Evolutionary conservation across 2,113 vertebrate species (phyloP), one percentile per base, ranked within the genome.

Genomic region (Tautogolabrus adspersus): DNA sequence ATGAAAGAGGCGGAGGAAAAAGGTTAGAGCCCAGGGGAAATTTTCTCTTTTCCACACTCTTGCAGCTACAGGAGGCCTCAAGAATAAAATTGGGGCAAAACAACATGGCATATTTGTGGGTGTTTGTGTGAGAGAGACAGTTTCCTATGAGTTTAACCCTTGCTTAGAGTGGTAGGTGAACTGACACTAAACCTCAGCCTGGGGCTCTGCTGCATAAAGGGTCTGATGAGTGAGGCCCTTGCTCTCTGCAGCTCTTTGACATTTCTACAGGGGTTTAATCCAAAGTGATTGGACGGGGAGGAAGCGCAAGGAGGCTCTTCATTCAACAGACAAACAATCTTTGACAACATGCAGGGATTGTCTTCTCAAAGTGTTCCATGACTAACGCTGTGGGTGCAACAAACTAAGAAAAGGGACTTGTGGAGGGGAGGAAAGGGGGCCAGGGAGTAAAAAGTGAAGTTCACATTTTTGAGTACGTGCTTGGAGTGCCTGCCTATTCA

Each of bases 331-430:
- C 70, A 84, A 88, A 87, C 83, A 55, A 37, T 71, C 77, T 84
- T 84, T 85, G 82, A 93, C 92, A 90, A 87, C 54, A 37, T 65
- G 81, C 70, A 47, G 10, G 37, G 46, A 87, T 84, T 89, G 85
- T 88, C 77, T 75, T 77, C 85, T 70, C 49, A 57, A 57, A 82
- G 64, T 72, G 76, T 84, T 87, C 86, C 87, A 80, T 82, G 81
- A 87, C 71, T 52, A 87, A 86, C 38, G 42, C 76, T 15, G 61
- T 51, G 74, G 59, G 74, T 30, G 75, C 73, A 75, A 75, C 73
- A 78, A 84, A 72, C 67, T 66, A 42, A 72, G 76, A 73, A 70
- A 54, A 13, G 23, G 44, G 66, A 52, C 46, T 54, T 30, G 40
- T 23, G 19, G 66, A 34, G 34, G 51, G 52, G 37, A 40, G 51